A percentile compares a stretch with the other conserved stretches of the same genome.
These are phyloP conservation scores for Trinectes maculatus DNA, from an alignment of 2,113 vertebrate species.

Conservation along the genomic window DNA sequence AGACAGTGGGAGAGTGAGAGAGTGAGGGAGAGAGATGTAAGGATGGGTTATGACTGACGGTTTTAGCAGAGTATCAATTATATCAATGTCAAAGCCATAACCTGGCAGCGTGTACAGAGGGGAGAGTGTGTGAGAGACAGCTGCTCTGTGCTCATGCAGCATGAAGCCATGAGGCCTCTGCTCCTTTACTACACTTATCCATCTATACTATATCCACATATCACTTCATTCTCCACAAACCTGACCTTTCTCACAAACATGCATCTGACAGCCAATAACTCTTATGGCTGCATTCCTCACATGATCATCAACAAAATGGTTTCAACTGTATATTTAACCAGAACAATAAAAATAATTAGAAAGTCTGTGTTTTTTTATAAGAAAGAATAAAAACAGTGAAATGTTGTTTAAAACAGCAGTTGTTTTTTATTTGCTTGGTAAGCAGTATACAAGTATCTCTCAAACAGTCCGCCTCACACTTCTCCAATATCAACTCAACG, in stretches of 20 bases:
- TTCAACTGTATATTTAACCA: no score
- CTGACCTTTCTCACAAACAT: no score
- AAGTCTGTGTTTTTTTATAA: no score
- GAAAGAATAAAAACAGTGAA: slow-evolving; percentile 1
- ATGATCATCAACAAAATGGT: no score
- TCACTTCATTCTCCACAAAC: slow-evolving; percentile 3
- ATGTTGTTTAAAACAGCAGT: slow-evolving; percentile 32
- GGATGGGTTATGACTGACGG: slow-evolving; percentile 77
- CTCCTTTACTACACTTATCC: slow-evolving; percentile 4
- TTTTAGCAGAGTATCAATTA: slow-evolving; percentile 83
- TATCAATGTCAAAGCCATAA: slow-evolving; percentile 76
- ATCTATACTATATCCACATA: no score
- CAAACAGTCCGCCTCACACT: slow-evolving; percentile 7
- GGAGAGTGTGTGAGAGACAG: slow-evolving; percentile 43
- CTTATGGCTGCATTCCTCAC: no score
- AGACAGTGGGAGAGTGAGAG: slow-evolving; percentile 33
- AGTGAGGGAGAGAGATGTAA: slow-evolving; percentile 63
- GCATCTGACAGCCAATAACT: no score
- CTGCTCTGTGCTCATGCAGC: slow-evolving; percentile 13
- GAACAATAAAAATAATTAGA: no score
- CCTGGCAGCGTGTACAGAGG: slow-evolving; percentile 62
- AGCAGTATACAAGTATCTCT: slow-evolving; percentile 23
- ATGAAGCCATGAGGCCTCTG: slow-evolving; percentile 6
- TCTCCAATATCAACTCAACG: slow-evolving; percentile 18
- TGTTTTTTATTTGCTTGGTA: slow-evolving; percentile 61